A percentile compares a stretch with the other conserved stretches of the same genome.
Evolutionary conservation across 2,797 vertebrate genomes (phyloP).

Genomic region (Graptemys geographica): DNA sequence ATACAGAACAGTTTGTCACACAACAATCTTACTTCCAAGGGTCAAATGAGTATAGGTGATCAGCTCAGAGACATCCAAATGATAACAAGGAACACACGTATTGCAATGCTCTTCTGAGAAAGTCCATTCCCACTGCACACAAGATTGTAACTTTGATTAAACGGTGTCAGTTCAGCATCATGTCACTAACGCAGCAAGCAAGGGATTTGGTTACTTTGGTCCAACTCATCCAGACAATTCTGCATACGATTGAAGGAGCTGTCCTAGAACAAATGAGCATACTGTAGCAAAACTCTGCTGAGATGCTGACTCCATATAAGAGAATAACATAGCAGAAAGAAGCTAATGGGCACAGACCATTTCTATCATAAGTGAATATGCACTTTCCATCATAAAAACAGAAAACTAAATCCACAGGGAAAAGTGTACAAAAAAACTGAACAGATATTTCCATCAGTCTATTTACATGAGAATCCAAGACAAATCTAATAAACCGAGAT

Average conservation of each 20-base stretch:
- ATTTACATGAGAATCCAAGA: slow-evolving; percentile 1
- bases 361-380: slow-evolving; percentile 22
- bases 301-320: background rate
- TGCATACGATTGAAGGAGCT: background rate
- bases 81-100: rapidly evolving
- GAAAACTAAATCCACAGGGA: slow-evolving; percentile 42
- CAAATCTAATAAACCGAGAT: slow-evolving; percentile 39
- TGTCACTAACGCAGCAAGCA: rapidly evolving
- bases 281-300: background rate
- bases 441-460: slow-evolving; percentile 44
- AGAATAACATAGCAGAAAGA: slow-evolving; percentile 14
- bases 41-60: background rate
- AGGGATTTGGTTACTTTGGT: background rate
- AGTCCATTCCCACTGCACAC: rapidly evolving
- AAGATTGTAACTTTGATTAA: background rate
- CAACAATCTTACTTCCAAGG: background rate
- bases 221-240: background rate
- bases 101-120: background rate
- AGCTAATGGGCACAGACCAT: background rate
- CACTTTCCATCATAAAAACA: slow-evolving; percentile 31
- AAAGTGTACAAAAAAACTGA: background rate
- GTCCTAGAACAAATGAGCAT: background rate
- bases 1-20: background rate
- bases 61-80: background rate
- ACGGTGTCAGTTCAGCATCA: background rate